Evolutionary conservation across 2,113 vertebrate species (phyloP).

Genomic region (Pituophis catenifer): DNA sequence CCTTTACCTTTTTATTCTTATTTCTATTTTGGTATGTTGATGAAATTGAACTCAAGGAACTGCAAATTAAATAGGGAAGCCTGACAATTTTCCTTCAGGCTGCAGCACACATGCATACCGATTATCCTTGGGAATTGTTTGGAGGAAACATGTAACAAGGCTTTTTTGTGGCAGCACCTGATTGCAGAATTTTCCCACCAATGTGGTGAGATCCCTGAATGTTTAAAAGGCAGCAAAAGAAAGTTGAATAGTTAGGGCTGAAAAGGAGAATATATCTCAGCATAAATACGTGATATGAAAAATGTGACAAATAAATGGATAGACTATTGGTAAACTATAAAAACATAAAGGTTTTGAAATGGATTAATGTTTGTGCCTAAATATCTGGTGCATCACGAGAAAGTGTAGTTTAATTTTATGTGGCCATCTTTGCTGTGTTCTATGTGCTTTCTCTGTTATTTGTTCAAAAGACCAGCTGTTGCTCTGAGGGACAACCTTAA

Average conservation of each 20-base stretch:
- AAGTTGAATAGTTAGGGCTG: not conserved
- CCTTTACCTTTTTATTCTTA: too few species aligned
- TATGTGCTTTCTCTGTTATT: not conserved
- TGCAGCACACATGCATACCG: not conserved
- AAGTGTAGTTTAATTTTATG: not conserved
- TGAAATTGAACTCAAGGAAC: not conserved
- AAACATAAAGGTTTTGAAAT: not conserved
- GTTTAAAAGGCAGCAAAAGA: not conserved
- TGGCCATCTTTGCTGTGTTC: not conserved
- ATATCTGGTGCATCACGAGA: not conserved
- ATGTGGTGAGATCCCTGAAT: not conserved
- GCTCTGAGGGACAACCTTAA: not conserved
- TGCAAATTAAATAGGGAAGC: slow-evolving; percentile 23
- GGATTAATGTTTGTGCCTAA: not conserved
- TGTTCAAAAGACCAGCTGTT: not conserved
- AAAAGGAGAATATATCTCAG: not conserved
- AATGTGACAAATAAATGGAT: not conserved
- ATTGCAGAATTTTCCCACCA: not conserved
- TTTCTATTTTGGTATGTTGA: not conserved
- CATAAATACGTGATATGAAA: not conserved
- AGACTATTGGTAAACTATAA: not conserved
- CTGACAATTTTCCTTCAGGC: not conserved
- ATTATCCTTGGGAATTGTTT: not conserved
- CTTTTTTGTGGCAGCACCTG: not conserved
- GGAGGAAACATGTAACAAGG: not conserved